Conservation (phyloP, 2,888 invertebrate species). For the Ferrisia virgata region DNA sequence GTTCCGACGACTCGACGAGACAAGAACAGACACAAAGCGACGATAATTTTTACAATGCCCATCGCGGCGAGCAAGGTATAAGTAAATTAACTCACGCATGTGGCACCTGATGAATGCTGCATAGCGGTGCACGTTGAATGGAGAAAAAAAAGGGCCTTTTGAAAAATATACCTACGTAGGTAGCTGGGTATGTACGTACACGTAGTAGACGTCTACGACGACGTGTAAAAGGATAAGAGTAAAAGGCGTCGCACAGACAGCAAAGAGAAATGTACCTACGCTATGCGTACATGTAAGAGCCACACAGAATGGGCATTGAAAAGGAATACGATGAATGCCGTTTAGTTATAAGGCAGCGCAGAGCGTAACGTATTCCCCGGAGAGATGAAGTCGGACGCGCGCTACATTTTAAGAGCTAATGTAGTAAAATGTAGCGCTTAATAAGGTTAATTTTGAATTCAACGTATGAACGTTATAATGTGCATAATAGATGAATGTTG, state of each 20-base stretch:
- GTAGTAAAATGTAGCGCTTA: conserved; percentile 14
- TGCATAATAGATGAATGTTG: conserved; percentile 15
- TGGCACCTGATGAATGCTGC: neutral
- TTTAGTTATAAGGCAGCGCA: too few species aligned
- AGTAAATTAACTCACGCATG: neutral
- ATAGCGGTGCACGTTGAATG: too few species aligned
- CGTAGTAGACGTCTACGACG: neutral
- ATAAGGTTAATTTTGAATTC: conserved; percentile 12
- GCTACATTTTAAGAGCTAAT: conserved; percentile 10
- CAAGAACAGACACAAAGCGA: too few species aligned
- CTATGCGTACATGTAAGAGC: neutral
- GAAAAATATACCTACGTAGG: neutral
- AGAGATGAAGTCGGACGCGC: neutral
- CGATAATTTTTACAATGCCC: too few species aligned
- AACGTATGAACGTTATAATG: conserved; percentile 15
- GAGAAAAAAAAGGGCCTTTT: neutral
- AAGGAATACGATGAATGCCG: neutral
- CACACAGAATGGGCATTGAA: neutral
- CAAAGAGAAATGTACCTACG: too few species aligned
- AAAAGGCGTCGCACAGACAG: neutral
- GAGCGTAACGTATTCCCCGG: neutral
- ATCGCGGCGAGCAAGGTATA: too few species aligned
- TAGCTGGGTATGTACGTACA: too few species aligned
- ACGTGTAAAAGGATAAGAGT: neutral
- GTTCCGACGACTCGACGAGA: too few species aligned